Base-by-base conservation (phyloP, 1,140 invertebrate species). In the Conus betulinus region DNA sequence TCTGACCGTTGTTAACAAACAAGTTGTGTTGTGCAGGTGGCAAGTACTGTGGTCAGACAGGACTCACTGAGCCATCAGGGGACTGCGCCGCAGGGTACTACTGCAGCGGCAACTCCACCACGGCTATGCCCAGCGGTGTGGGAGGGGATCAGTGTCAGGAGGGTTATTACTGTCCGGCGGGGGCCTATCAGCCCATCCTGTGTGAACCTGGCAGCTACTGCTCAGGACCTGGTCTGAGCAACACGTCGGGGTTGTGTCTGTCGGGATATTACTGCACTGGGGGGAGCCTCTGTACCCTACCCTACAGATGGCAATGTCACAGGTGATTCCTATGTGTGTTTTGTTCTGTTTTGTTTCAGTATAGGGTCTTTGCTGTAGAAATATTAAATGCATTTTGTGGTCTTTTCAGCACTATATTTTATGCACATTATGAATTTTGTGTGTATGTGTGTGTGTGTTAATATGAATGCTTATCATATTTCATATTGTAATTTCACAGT, bases 281-380 rank as follows among this genome's bases (percentile, higher is more conserved):
- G 15, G n/a, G 88, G 87, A 57, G 94, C 94, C 71, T 89, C 83
- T 6, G 55, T 91, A n/a, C 85, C 94, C 20, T n/a, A 93, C 76
- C 94, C 94, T 25, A 92, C 88, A 20, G 94, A 94, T 92, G 93
- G 94, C 78, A 93, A 91, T 85, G 89, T 91, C n/a, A 94, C 93
- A 92, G 94, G 94, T 94, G 88, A 23, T 7, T 78, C 25, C 0
- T 39, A 4, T 60, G 57, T 60, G 57, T 60, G 39, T 39, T 39
- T 39, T 3, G 39, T 39, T 39, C 39, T 39, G 39, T 39, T 39
- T 39, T 39, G 39, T 39, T 39, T 39, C 39, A 39, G 39, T 3
- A 39, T 39, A 3, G 39, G 39, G 3, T 39, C 0, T 39, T 39
- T 39, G 39, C 39, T 39, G 39, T 39, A 39, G 39, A 39, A 39